Evolutionary conservation across 2,113 vertebrate genomes (phyloP).

Genomic region (Suncus etruscus): DNA sequence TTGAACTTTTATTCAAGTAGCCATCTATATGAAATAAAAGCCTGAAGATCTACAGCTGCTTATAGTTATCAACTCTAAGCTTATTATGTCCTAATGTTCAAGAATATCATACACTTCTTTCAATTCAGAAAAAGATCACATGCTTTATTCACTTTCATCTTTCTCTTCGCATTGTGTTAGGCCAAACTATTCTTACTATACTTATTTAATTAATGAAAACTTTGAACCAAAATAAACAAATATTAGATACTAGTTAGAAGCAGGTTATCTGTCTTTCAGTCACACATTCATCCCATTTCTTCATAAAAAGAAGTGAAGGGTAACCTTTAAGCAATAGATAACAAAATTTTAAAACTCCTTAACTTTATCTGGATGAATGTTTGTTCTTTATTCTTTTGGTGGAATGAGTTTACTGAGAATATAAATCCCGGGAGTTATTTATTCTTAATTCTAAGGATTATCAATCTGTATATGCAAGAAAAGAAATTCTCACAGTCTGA

Average conservation of each 20-base stretch:
- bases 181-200: not conserved
- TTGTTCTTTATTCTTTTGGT: not conserved
- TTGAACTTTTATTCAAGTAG: too few relatives aligned
- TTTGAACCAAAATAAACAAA: not conserved
- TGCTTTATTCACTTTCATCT: not conserved
- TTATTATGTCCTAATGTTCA: not conserved
- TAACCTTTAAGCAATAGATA: not conserved
- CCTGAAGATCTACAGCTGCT: not conserved
- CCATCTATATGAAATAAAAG: too few relatives aligned
- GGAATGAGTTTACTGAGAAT: not conserved
- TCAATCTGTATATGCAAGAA: slow-evolving; percentile 51
- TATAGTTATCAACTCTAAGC: not conserved
- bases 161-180: not conserved
- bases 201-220: not conserved
- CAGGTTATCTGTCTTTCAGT: not conserved
- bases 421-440: slow-evolving; percentile 31
- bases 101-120: too few relatives aligned
- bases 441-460: slow-evolving; percentile 11
- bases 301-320: not conserved
- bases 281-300: not conserved
- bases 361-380: not conserved
- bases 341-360: not conserved
- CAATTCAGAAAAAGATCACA: not conserved
- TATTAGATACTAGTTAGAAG: not conserved
- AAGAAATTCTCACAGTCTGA: slow-evolving; percentile 34